Evolutionary conservation across 2,113 vertebrate genomes (phyloP), one percentile per base, ranked within the genome.

Genomic region (Campylomormyrus numenius): DNA sequence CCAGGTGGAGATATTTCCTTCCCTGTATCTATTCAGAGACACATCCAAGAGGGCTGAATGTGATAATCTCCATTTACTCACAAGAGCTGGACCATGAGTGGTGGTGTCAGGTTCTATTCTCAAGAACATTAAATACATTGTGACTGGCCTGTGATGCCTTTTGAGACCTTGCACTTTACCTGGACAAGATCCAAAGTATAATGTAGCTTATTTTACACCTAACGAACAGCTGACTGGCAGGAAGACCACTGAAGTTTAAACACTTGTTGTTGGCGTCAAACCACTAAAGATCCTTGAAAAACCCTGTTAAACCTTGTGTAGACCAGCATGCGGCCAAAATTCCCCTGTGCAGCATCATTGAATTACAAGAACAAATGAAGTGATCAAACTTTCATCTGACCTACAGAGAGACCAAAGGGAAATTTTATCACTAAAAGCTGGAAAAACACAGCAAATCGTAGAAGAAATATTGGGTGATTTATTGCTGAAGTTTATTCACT

Each of bases 141-240:
- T 35, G 39, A 83, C 48, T 58, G 35, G 27, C 53, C 49, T 10
- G 35, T 42, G 56, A 10, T 62, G 56, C 39, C 83, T 85, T 48
- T 35, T 39, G 17, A 46, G 56, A 50, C 45, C 42, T 17, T 74
- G 46, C 62, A 27, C 39, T 62, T 87, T 19, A 56, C 15, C 89
- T 85, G 83, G 90, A 89, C 46, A 88, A 62, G 88, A 49, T n/a
- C 35, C 53, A 58, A 89, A 87, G 66, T 53, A 88, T 48, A 24
- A 48, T 85, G 17, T 85, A 85, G 21, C 21, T 46, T 45, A 85
- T 48, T 46, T 85, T 45, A 85, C 45, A 85, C 24, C 7, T 42
- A 45, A 48, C 7, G 9, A 48, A 85, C 17, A 24, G 17, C 83
- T 48, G 19, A 45, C 45, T 85, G 9, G 9, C 42, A 24, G 39